Evolutionary conservation across 2,888 invertebrate genomes (phyloP).

Genomic region (Ceratothoa steindachneri): DNA sequence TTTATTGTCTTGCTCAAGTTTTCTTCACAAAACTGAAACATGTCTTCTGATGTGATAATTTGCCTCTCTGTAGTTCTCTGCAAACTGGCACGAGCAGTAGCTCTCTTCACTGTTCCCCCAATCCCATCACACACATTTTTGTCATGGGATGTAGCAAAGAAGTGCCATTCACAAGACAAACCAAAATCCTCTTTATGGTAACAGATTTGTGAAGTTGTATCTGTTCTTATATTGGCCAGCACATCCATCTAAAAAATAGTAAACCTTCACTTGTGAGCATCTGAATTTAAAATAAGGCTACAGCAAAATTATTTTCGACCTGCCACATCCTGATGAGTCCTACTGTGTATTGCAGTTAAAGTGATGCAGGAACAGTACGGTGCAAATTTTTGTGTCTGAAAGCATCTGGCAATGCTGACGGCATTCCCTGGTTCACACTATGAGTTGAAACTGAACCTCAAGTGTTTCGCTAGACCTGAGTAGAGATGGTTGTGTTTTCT

Average conservation of each 20-base stretch:
- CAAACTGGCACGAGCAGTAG: slow-evolving; percentile 22
- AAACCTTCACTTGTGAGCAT: neutral
- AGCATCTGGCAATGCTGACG: too few species aligned
- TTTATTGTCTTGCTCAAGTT: neutral
- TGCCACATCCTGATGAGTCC: too few species aligned
- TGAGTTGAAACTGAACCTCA: too few species aligned
- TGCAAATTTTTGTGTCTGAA: too few species aligned
- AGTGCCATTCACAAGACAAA: neutral
- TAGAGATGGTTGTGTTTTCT: too few species aligned
- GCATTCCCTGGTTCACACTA: too few species aligned
- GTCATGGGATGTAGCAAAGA: slow-evolving; percentile 10
- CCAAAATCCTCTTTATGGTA: slow-evolving; percentile 13
- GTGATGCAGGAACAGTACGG: too few species aligned
- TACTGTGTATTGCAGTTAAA: too few species aligned
- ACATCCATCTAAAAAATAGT: neutral
- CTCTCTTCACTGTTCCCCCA: slow-evolving; percentile 26
- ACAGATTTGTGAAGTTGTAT: slow-evolving; percentile 14
- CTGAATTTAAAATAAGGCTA: slow-evolving; percentile 1
- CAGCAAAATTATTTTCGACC: too few species aligned
- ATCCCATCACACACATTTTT: slow-evolving; percentile 30
- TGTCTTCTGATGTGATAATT: slow-evolving; percentile 19
- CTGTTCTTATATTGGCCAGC: slow-evolving; percentile 17
- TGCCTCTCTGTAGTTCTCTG: slow-evolving; percentile 17
- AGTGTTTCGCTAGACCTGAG: too few species aligned
- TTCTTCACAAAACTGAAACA: slow-evolving; percentile 16